A percentile compares a stretch with the other conserved stretches of the same genome.
Evolutionary conservation across 2,888 invertebrate genomes (phyloP).

Genomic region (Rotaria macrura): DNA sequence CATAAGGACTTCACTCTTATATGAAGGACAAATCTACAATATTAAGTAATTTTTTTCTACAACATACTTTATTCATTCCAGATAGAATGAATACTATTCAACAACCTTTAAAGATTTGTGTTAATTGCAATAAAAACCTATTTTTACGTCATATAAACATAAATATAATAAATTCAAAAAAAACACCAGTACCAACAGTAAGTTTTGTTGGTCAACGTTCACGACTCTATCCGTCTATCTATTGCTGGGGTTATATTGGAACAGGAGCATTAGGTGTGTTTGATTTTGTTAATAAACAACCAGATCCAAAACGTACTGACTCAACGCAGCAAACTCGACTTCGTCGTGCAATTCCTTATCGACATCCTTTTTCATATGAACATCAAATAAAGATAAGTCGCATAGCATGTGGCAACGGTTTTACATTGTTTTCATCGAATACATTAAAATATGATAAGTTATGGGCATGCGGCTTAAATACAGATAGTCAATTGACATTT

Average conservation of each 20-base stretch:
- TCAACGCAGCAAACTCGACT: neutral
- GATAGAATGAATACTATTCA: neutral
- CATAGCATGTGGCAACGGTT: constrained; percentile 76
- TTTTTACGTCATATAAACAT: neutral
- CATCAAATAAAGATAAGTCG: constrained; percentile 5
- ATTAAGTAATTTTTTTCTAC: too few relatives aligned
- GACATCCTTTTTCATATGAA: constrained; percentile 15
- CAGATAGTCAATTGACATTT: constrained; percentile 77
- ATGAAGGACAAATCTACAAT: too few relatives aligned
- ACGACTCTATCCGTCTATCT: neutral
- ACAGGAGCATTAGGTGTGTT: constrained; percentile 13
- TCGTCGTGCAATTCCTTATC: neutral
- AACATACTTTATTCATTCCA: neutral
- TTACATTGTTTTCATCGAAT: constrained; percentile 63
- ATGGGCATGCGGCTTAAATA: constrained; percentile 80
- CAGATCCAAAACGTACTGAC: neutral
- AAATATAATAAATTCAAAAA: neutral
- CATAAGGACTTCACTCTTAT: too few relatives aligned
- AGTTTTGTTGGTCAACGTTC: constrained; percentile 8
- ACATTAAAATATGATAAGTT: constrained; percentile 55
- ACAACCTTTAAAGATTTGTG: neutral
- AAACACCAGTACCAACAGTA: neutral
- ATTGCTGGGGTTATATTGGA: constrained; percentile 13
- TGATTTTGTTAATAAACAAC: neutral
- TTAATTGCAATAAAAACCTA: neutral